A percentile compares a stretch with the other conserved stretches of the same genome.
Conservation (phyloP, 2,797 vertebrate genomes). For the Chloroceryle inda region DNA sequence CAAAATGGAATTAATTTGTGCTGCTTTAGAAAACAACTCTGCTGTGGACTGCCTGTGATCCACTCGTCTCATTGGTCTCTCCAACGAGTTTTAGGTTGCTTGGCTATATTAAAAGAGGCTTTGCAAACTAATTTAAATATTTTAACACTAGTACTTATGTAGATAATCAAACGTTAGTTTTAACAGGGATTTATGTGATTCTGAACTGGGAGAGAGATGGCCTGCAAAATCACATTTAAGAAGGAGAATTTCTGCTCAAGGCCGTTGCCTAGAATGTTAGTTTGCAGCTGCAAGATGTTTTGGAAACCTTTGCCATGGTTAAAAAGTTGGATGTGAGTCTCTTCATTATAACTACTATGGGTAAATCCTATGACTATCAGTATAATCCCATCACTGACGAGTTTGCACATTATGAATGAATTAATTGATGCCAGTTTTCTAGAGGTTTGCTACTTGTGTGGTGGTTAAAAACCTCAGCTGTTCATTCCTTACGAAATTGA, state of each 20-base stretch:
- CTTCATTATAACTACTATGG: background rate
- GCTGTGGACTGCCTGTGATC: background rate
- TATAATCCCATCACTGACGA: conserved; percentile 1
- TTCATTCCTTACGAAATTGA: conserved; percentile 25
- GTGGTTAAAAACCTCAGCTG: background rate
- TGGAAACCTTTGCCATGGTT: background rate
- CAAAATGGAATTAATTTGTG: background rate
- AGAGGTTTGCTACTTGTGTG: background rate
- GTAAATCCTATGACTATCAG: background rate
- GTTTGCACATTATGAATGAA: background rate
- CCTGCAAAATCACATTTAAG: background rate
- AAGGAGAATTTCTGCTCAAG: background rate
- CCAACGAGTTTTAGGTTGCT: background rate
- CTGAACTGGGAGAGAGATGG: background rate
- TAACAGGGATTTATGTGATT: background rate
- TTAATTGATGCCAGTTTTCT: conserved; percentile 38
- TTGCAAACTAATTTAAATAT: conserved; percentile 31
- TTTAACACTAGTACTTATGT: background rate
- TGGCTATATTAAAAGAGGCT: background rate
- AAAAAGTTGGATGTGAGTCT: background rate
- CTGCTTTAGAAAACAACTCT: background rate
- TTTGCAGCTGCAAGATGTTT: background rate
- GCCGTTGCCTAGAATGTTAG: background rate
- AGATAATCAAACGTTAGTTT: conserved; percentile 19
- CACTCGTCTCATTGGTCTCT: background rate